Conservation (phyloP, 2,888 invertebrate species). For the Harpalus rufipes region DNA sequence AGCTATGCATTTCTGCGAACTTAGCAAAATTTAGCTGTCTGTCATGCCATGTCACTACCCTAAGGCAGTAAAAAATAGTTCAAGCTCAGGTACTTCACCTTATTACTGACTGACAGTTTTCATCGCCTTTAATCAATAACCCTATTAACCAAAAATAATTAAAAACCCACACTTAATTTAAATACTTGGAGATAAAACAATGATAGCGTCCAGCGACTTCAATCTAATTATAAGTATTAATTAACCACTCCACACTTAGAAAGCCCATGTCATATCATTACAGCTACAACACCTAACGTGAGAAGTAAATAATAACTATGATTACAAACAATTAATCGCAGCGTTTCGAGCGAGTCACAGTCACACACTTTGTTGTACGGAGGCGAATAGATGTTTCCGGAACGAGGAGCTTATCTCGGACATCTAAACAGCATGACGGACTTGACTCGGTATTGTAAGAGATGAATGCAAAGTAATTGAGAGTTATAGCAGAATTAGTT, state of each 20-base stretch:
- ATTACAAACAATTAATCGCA: slow-evolving; percentile 42
- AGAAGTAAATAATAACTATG: slow-evolving; percentile 43
- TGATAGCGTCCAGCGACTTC: neutral
- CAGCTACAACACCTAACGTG: slow-evolving; percentile 33
- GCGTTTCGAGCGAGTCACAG: neutral
- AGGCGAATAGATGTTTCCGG: slow-evolving; percentile 28
- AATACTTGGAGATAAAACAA: neutral
- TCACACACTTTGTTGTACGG: slow-evolving; percentile 31
- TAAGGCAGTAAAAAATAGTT: no score
- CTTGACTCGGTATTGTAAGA: neutral
- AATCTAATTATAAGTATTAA: slow-evolving; percentile 35
- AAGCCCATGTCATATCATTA: slow-evolving; percentile 22
- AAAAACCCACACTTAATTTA: neutral
- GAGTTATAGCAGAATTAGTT: neutral
- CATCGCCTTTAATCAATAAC: neutral
- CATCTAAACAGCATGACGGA: neutral
- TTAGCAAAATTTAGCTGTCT: no score
- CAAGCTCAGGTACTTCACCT: no score
- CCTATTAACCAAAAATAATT: slow-evolving; percentile 1
- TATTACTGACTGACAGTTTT: no score
- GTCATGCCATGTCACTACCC: no score
- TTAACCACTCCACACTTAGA: slow-evolving; percentile 5
- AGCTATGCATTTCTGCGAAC: no score
- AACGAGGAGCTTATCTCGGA: neutral
- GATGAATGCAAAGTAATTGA: slow-evolving; percentile 1